Conservation (phyloP, 2,888 invertebrate genomes). For the Leptura quadrifasciata region DNA sequence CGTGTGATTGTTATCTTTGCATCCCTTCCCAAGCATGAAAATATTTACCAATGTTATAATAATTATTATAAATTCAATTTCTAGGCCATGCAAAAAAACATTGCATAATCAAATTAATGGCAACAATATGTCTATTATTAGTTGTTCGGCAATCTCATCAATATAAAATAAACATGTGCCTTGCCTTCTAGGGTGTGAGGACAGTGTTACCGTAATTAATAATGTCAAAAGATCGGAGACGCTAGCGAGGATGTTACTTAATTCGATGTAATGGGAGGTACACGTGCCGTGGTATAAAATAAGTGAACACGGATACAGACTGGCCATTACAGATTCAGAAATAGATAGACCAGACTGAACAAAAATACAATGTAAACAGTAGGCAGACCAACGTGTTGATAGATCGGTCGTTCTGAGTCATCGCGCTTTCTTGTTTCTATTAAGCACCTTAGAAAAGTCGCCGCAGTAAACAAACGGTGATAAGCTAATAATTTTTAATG, state of each 20-base stretch:
- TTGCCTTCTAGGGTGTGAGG: not conserved
- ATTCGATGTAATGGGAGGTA: not conserved
- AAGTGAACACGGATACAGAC: conserved; percentile 27
- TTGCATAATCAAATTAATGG: conserved; percentile 7
- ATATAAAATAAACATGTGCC: not conserved
- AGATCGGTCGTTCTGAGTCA: conserved; percentile 38
- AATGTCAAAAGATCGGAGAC: not conserved
- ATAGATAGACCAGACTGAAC: conserved; percentile 47
- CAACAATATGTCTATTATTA: not conserved
- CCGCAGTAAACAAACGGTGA: conserved; percentile 20
- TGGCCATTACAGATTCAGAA: conserved; percentile 43
- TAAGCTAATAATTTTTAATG: not conserved
- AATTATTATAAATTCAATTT: not conserved
- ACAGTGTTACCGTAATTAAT: not conserved
- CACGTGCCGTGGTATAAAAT: conserved; percentile 32
- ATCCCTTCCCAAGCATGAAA: no score
- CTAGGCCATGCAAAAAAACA: not conserved
- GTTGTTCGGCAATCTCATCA: not conserved
- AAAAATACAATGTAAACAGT: conserved; percentile 50
- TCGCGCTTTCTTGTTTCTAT: conserved; percentile 6
- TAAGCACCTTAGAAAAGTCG: not conserved
- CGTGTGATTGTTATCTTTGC: not conserved
- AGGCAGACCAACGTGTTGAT: conserved; percentile 40
- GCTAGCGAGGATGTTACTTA: not conserved
- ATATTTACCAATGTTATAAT: not conserved